Evolutionary conservation across 1,140 invertebrate species (phyloP).

Genomic region (Micrasema longulum): DNA sequence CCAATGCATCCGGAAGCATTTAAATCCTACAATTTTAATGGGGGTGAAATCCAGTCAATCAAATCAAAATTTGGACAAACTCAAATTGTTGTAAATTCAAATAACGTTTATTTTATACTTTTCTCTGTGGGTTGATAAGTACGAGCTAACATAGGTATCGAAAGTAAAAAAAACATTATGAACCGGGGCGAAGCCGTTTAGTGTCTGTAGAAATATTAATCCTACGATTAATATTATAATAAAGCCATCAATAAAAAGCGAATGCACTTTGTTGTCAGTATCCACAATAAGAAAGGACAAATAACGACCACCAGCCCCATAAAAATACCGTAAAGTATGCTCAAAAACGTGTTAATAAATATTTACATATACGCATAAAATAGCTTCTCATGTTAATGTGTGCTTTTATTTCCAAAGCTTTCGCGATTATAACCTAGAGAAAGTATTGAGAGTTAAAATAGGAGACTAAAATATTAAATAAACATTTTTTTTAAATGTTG

Average conservation of each 20-base stretch:
- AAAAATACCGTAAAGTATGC: conserved; percentile 31
- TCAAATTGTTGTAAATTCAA: too few species aligned
- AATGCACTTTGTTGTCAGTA: conserved; percentile 14
- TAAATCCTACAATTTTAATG: too few species aligned
- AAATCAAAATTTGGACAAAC: too few species aligned
- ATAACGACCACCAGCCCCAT: conserved; percentile 11
- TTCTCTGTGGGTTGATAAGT: too few species aligned
- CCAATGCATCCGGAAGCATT: too few species aligned
- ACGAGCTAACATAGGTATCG: too few species aligned
- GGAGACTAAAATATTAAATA: not conserved
- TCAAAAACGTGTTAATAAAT: conserved; percentile 30
- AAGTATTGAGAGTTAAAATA: too few species aligned
- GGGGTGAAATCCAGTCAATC: too few species aligned
- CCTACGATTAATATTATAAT: conserved; percentile 15
- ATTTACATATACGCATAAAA: conserved; percentile 27
- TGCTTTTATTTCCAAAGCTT: too few species aligned
- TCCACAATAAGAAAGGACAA: conserved; percentile 21
- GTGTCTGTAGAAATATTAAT: conserved; percentile 7
- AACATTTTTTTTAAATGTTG: not conserved
- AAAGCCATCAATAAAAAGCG: conserved; percentile 22
- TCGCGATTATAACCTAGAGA: not conserved
- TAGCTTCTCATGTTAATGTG: not conserved
- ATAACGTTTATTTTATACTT: too few species aligned
- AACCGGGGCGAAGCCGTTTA: too few species aligned
- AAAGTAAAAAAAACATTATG: too few species aligned